These are phyloP conservation scores for Meriones unguiculatus DNA, from an alignment of 2,113 vertebrate species.

Conservation along the genomic window DNA sequence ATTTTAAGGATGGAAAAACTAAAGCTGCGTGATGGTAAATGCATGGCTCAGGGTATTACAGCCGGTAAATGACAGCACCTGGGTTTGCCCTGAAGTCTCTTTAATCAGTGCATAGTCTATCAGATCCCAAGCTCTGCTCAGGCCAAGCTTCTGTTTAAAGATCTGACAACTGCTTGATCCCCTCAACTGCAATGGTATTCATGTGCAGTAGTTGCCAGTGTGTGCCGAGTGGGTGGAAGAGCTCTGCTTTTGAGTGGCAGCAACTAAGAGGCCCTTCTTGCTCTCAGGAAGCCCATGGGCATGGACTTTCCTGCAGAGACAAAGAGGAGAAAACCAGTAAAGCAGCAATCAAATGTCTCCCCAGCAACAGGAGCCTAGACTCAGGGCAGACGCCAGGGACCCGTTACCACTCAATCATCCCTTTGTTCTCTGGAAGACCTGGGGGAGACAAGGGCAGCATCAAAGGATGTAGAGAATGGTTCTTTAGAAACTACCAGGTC, in stretches of 20 bases:
- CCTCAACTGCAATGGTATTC: no score
- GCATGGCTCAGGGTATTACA: neutral
- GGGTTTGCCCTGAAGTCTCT: neutral
- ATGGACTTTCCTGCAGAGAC: neutral
- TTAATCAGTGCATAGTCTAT: neutral
- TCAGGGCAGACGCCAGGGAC: fast-evolving
- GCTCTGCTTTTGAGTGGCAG: neutral
- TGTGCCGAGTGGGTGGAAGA: no score
- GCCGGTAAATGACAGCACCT: neutral
- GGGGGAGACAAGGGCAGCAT: neutral
- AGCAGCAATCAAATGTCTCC: neutral
- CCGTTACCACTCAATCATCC: fast-evolving
- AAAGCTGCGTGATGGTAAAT: neutral
- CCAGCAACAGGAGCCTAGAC: fast-evolving
- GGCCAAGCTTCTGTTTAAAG: neutral
- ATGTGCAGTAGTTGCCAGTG: neutral
- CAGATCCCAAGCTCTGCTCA: neutral
- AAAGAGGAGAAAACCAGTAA: neutral
- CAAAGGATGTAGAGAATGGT: conserved; percentile 38
- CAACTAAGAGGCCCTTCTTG: neutral
- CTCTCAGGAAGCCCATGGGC: neutral
- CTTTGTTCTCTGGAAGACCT: conserved; percentile 49
- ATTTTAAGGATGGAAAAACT: neutral
- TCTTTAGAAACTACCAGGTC: conserved; percentile 83
- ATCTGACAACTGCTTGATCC: neutral